phyloP scores from a whole-genome alignment of 2,113 vertebrate species.

The Stictonetta naevosa region DNA sequence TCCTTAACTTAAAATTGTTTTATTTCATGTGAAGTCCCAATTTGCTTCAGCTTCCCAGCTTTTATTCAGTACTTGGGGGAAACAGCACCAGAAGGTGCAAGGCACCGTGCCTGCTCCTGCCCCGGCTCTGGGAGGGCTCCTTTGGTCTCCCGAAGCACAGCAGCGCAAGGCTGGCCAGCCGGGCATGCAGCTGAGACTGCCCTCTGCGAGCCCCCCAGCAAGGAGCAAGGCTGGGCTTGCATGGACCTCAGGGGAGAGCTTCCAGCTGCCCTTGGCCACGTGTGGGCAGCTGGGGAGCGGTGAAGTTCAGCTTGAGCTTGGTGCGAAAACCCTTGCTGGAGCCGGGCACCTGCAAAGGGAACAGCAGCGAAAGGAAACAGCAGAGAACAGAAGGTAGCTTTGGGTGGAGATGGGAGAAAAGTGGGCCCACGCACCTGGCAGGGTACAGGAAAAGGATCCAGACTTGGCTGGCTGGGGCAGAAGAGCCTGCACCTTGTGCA shows the following conservation, averaged over 20 bases:
- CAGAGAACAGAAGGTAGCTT: neutral
- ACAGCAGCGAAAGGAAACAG: fast-evolving
- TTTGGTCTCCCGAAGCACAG: neutral
- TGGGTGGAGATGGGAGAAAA: neutral
- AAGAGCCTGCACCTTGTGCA: neutral
- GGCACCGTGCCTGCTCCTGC: fast-evolving
- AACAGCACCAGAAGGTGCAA: neutral
- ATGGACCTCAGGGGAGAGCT: neutral
- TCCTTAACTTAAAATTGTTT: neutral
- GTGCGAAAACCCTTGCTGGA: neutral
- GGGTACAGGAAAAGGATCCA: neutral
- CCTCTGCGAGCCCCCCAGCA: neutral
- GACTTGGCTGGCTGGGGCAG: neutral
- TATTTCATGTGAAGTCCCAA: neutral
- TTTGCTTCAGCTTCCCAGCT: neutral
- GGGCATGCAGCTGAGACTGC: neutral
- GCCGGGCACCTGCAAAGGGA: neutral
- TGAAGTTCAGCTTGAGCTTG: neutral
- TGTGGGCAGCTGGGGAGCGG: neutral
- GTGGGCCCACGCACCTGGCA: neutral
- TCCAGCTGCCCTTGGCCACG: neutral
- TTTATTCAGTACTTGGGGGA: neutral
- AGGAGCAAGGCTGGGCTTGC: neutral
- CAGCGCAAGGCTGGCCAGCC: too few species aligned
- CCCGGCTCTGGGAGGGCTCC: neutral